A percentile compares a stretch with the other conserved stretches of the same genome.
phyloP scores from a whole-genome alignment of 2,888 invertebrate species.

The Acronicta psi region DNA sequence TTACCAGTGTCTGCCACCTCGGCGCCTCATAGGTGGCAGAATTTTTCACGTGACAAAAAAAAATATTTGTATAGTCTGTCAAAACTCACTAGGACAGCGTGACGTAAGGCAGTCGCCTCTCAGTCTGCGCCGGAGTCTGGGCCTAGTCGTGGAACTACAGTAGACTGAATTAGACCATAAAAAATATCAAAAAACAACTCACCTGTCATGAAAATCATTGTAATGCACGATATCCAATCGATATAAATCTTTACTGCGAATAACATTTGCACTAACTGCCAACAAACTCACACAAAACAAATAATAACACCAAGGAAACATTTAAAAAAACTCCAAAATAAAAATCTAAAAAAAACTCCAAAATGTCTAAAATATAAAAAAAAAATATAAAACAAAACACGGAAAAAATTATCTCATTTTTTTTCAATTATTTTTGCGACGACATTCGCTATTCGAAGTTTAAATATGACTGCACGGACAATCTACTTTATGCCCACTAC shows the following conservation, averaged over 20 bases:
- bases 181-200: constrained; percentile 43
- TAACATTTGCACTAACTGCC: constrained; percentile 59
- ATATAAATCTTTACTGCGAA: constrained; percentile 69
- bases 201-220: constrained; percentile 89
- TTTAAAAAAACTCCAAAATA: constrained; percentile 11
- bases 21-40: too few relatives aligned
- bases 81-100: too few relatives aligned
- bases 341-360: constrained; percentile 1
- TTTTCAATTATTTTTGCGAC: constrained; percentile 23
- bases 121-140: too few relatives aligned
- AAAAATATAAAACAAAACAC: constrained; percentile 8
- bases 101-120: too few relatives aligned
- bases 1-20: too few relatives aligned
- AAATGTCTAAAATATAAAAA: background rate
- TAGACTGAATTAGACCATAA: too few relatives aligned
- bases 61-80: too few relatives aligned
- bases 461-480: constrained; percentile 44
- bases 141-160: too few relatives aligned
- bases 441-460: constrained; percentile 44
- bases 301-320: constrained; percentile 46
- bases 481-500: constrained; percentile 19
- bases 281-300: constrained; percentile 51
- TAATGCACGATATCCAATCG: constrained; percentile 87
- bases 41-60: too few relatives aligned
- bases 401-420: constrained; percentile 1